These are phyloP conservation scores for silkworm (Bombyx mori) DNA, from an alignment of 1,140 invertebrate genomes.

Conservation along the genomic window DNA sequence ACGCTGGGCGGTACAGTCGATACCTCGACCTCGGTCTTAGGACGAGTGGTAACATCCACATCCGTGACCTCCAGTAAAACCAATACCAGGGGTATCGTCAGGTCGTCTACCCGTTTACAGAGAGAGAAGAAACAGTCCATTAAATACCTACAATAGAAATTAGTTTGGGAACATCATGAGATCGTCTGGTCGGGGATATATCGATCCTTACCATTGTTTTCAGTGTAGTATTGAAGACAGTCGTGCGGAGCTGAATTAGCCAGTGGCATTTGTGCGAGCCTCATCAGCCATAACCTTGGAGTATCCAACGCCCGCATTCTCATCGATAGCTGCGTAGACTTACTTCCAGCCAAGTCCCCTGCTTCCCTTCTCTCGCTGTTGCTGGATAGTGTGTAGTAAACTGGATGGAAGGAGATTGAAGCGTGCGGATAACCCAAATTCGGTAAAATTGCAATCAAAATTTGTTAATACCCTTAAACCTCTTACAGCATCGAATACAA, in stretches of 20 bases:
- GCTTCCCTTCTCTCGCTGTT: slow-evolving; percentile 30
- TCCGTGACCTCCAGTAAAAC: not conserved
- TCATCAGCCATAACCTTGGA: slow-evolving; percentile 82
- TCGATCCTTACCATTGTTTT: slow-evolving; percentile 60
- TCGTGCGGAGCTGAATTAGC: slow-evolving; percentile 80
- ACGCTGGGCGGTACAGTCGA: too few species aligned
- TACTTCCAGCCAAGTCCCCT: slow-evolving; percentile 28
- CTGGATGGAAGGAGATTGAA: slow-evolving; percentile 19
- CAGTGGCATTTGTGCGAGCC: slow-evolving; percentile 80
- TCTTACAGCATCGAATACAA: too few species aligned
- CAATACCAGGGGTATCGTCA: not conserved
- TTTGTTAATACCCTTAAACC: too few species aligned
- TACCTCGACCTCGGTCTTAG: too few species aligned
- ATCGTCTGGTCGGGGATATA: not conserved
- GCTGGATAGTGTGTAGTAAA: slow-evolving; percentile 46
- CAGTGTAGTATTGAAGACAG: slow-evolving; percentile 81
- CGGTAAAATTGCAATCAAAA: too few species aligned
- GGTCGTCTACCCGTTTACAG: too few species aligned
- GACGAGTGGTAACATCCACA: too few species aligned
- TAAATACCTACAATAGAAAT: too few species aligned
- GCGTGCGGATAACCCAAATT: too few species aligned
- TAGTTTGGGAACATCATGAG: not conserved
- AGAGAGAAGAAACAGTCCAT: too few species aligned
- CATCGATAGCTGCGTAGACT: slow-evolving; percentile 27
- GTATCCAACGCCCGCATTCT: slow-evolving; percentile 73